Evolutionary conservation across 2,797 vertebrate genomes (phyloP).

Genomic region (Protosalanx chinensis): DNA sequence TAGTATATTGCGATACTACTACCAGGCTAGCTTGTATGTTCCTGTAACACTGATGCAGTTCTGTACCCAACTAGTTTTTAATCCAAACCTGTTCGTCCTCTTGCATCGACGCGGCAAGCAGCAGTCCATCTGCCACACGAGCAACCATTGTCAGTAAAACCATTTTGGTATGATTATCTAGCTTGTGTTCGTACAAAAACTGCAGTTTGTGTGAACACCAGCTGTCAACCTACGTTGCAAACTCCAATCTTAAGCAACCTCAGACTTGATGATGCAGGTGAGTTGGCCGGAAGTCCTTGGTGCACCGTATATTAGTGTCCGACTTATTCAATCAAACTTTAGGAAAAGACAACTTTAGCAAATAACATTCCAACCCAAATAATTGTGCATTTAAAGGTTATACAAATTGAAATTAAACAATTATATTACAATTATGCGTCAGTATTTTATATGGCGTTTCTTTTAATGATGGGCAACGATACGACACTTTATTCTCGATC

Average conservation of each 20-base stretch:
- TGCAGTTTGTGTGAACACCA: neutral
- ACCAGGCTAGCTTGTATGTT: too few species aligned
- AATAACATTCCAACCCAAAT: neutral
- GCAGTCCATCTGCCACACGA: slow-evolving; percentile 85
- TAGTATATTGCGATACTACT: neutral
- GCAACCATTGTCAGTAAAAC: slow-evolving; percentile 85
- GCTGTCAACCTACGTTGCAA: neutral
- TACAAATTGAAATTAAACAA: neutral
- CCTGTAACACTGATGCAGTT: neutral
- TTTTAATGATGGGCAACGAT: neutral
- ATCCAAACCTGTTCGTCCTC: slow-evolving; percentile 87
- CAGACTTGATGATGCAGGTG: slow-evolving; percentile 35
- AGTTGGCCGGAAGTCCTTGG: slow-evolving; percentile 58
- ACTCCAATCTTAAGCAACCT: neutral
- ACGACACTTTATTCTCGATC: neutral
- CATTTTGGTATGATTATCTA: slow-evolving; percentile 60
- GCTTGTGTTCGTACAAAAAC: neutral
- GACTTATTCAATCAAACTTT: slow-evolving; percentile 10
- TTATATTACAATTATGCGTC: neutral
- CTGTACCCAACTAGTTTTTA: slow-evolving; percentile 2
- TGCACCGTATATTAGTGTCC: slow-evolving; percentile 44
- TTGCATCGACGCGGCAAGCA: slow-evolving; percentile 86
- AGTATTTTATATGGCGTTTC: neutral
- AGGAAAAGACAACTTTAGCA: neutral
- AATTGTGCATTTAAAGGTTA: neutral